Base-by-base conservation (phyloP, 2,113 vertebrate species). In the Megaceryle torquata region DNA sequence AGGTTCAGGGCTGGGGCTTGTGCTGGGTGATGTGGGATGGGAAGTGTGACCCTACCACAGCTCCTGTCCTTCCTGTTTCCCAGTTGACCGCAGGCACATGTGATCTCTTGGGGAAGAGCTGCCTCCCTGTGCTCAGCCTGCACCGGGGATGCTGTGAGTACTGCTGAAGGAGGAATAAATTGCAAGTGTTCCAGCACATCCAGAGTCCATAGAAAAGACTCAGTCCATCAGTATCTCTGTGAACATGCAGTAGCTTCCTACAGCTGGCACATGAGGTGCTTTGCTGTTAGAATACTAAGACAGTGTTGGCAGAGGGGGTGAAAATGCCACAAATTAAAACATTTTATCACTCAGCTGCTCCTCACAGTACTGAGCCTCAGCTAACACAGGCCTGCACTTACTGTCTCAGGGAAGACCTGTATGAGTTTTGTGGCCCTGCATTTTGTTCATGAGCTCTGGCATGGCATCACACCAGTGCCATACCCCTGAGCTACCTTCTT, bases 301-400 rank as follows among this genome's bases (percentile, higher is more conserved):
- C 12, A 39, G 25, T 6, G 4, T 9, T 50, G 57, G 24, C 69
- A 43, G 19, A 46, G 14, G 5, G 31, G 11, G 70, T 0, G 4
- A 48, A 75, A 70, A 15, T 1, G 16, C 5, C 69, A 59, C 18
- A 22, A 33, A 13, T 15, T 25, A 76, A 41, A 67, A 76, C 35
- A 14, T 43, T 78, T 75, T 35, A 50, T 39, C 0, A 2, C 61
- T 41, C 51, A 68, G 25, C 28, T 86, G 54, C 6, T 77, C 22
- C 44, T 71, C 3, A 6, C 35, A 35, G 29, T 25, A n/a, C 2
- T 8, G 24, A 84, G 39, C 35, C 31, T 43, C 78, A 59, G 31
- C 37, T 25, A 79, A 54, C 0, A 0, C 0, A 3, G 31, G 16
- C 43, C 68, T 56, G 35, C 48, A 10, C 15, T 75, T 43, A 29